A percentile compares a stretch with the other conserved stretches of the same genome.
Conservation (phyloP, 2,113 vertebrate genomes). For the Okapia johnstoni region DNA sequence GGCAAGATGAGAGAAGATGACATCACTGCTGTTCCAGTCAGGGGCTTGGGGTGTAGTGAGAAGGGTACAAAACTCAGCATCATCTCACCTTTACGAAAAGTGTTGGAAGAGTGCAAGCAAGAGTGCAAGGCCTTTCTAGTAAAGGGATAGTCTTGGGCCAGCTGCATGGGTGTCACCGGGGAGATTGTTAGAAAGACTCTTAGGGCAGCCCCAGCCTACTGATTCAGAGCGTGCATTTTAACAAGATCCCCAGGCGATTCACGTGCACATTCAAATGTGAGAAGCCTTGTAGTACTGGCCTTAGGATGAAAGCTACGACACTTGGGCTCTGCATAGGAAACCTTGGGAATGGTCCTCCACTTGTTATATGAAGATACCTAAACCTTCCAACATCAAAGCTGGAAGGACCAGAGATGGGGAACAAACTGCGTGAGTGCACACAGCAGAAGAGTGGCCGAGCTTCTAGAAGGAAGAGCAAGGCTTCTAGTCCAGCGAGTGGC, state of each 20-base stretch:
- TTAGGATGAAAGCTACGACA: background rate
- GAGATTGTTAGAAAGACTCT: background rate
- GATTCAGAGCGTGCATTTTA: background rate
- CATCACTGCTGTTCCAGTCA: background rate
- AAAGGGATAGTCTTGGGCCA: rapidly evolving
- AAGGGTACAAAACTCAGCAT: background rate
- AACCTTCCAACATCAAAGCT: background rate
- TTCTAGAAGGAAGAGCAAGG: background rate
- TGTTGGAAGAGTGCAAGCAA: too few species aligned
- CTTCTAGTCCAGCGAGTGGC: rapidly evolving
- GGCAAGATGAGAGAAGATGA: background rate
- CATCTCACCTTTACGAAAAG: background rate
- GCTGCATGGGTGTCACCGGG: rapidly evolving
- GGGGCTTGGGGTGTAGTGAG: background rate
- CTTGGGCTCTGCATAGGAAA: background rate
- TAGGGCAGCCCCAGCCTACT: background rate
- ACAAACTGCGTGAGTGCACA: rapidly evolving
- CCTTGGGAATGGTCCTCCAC: background rate
- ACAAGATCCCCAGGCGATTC: rapidly evolving
- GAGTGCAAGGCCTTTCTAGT: background rate
- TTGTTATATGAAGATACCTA: rapidly evolving
- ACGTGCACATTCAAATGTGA: rapidly evolving
- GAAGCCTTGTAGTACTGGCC: background rate
- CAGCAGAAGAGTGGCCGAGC: rapidly evolving
- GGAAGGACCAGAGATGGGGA: background rate